phyloP scores from a whole-genome alignment of 1,140 invertebrate species.

The Manduca sexta region DNA sequence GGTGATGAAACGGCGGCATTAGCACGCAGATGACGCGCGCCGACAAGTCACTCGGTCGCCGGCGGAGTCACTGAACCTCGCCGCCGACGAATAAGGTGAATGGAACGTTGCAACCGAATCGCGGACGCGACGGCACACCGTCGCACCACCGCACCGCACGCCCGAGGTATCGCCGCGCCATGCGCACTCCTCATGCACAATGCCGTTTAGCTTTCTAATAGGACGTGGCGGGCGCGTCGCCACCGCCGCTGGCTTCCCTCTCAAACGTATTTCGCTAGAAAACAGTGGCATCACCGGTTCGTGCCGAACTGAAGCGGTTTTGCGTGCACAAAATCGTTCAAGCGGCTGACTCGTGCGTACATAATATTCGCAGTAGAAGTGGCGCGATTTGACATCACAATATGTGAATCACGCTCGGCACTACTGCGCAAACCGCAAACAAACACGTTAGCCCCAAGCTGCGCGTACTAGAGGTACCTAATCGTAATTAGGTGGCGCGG shows the following conservation, averaged over 20 bases:
- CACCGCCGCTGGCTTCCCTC: neutral
- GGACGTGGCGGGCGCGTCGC: constrained; percentile 24
- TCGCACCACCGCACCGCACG: constrained; percentile 16
- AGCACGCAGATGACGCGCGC: constrained; percentile 55
- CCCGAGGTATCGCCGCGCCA: too few relatives aligned
- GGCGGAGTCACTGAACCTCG: constrained; percentile 63
- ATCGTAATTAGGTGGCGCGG: neutral
- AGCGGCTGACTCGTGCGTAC: too few relatives aligned
- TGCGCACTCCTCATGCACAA: constrained; percentile 44
- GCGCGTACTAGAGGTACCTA: too few relatives aligned
- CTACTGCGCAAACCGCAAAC: too few relatives aligned
- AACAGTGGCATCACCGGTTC: too few relatives aligned
- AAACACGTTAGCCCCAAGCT: too few relatives aligned
- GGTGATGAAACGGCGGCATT: constrained; percentile 55
- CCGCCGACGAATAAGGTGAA: constrained; percentile 62
- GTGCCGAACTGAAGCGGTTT: too few relatives aligned
- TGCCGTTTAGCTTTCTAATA: constrained; percentile 59
- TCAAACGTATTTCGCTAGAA: too few relatives aligned
- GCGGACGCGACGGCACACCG: constrained; percentile 37
- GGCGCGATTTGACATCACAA: too few relatives aligned
- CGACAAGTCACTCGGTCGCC: constrained; percentile 53
- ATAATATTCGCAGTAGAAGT: too few relatives aligned
- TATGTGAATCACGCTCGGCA: too few relatives aligned
- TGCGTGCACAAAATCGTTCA: too few relatives aligned
- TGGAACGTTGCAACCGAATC: constrained; percentile 65